Percentiles rank a stretch among this genome's conserved stretches.
phyloP scores from a whole-genome alignment of 1,140 invertebrate genomes.

The Leptestheria dahalacensis region DNA sequence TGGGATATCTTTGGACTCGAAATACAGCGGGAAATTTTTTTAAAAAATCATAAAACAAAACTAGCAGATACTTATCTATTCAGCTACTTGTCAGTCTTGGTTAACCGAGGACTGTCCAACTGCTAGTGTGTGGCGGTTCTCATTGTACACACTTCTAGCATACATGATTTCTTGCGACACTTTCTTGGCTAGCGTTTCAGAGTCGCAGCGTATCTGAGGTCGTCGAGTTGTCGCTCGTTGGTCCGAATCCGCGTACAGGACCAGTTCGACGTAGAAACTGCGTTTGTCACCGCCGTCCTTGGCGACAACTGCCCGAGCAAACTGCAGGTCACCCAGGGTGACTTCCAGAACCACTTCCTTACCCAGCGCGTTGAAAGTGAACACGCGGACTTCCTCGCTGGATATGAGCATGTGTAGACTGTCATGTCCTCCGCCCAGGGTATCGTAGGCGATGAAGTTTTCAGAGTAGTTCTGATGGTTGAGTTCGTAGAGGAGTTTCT shows the following conservation, averaged over 20 bases:
- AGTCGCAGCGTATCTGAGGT: slow-evolving; percentile 70
- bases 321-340: slow-evolving; percentile 19
- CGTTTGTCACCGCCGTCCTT: slow-evolving; percentile 16
- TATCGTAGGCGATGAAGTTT: slow-evolving; percentile 65
- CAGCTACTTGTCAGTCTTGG: no score
- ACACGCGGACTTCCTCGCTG: slow-evolving; percentile 58
- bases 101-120: not conserved
- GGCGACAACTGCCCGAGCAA: slow-evolving; percentile 20
- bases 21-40: no score
- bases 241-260: slow-evolving; percentile 32
- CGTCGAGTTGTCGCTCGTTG: slow-evolving; percentile 26
- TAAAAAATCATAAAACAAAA: no score
- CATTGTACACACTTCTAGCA: slow-evolving; percentile 70
- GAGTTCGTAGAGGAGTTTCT: slow-evolving; percentile 65
- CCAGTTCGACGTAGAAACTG: slow-evolving; percentile 60
- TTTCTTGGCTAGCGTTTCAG: slow-evolving; percentile 55
- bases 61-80: no score
- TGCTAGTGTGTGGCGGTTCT: slow-evolving; percentile 41
- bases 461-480: slow-evolving; percentile 50
- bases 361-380: slow-evolving; percentile 36
- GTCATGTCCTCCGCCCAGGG: slow-evolving; percentile 49
- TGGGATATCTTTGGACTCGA: no score
- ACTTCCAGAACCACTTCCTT: slow-evolving; percentile 26
- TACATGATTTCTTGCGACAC: slow-evolving; percentile 65
- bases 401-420: slow-evolving; percentile 58